Conservation (phyloP, 1,140 invertebrate genomes). For the Aplysia californica region DNA sequence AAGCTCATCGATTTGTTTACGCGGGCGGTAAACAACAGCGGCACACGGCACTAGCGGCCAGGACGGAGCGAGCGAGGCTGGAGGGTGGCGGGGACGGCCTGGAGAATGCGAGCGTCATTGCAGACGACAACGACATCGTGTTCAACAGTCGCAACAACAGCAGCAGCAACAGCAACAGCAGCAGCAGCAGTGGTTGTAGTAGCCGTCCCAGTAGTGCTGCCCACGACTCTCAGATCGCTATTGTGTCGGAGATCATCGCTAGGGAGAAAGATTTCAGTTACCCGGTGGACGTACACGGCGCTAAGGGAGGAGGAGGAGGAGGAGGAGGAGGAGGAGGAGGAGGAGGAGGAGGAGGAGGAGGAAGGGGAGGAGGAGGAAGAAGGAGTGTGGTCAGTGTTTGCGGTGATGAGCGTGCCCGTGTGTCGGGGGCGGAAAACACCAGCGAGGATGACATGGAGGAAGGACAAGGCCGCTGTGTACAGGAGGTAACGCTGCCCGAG, state of each 20-base stretch:
- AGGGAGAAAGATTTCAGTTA: neutral
- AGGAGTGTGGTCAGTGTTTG: too few species aligned
- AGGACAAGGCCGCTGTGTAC: neutral
- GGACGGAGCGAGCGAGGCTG: neutral
- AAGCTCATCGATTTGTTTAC: neutral
- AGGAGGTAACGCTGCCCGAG: neutral
- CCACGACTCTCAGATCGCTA: neutral
- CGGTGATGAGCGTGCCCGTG: too few species aligned
- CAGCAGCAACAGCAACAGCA: constrained; percentile 6
- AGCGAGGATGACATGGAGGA: constrained; percentile 18
- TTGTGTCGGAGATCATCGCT: neutral
- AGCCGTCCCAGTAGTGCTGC: neutral
- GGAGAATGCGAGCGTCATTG: neutral
- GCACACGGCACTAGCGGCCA: neutral
- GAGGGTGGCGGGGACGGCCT: neutral
- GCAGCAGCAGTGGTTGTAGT: neutral
- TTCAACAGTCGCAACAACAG: neutral
- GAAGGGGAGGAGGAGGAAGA: too few species aligned
- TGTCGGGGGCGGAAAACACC: neutral
- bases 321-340: neutral
- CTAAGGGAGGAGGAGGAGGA: neutral
- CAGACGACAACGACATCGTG: neutral
- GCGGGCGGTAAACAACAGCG: neutral
- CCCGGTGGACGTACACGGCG: neutral
- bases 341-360: too few species aligned